A percentile compares a stretch with the other conserved stretches of the same genome.
These are phyloP conservation scores for Kryptopterus vitreolus DNA, from an alignment of 2,797 vertebrate species.

Conservation along the genomic window DNA sequence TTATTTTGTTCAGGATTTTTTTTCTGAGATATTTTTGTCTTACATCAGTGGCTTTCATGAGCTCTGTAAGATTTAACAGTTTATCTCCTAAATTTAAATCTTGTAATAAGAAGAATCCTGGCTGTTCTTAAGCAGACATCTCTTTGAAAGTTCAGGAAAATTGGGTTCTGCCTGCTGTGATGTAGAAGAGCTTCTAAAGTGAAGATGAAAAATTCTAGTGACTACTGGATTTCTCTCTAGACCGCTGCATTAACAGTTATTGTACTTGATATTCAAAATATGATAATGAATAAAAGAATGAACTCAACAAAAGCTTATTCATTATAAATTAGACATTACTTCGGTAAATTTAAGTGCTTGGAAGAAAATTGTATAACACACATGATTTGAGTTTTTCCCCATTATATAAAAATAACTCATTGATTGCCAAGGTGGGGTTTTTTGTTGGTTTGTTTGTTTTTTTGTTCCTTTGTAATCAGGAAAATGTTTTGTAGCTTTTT, in stretches of 20 bases:
- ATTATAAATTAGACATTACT: constrained; percentile 85
- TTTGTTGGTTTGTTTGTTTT: too few species aligned
- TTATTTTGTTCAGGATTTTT: constrained; percentile 73
- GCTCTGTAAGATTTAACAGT: constrained; percentile 51
- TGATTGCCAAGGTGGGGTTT: constrained; percentile 67
- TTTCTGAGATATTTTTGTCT: constrained; percentile 36
- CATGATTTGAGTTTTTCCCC: constrained; percentile 68
- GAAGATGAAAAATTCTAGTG: constrained; percentile 84
- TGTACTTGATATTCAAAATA: constrained; percentile 92
- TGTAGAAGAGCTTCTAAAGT: constrained; percentile 89
- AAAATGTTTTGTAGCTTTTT: constrained; percentile 59
- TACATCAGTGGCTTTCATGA: constrained; percentile 43
- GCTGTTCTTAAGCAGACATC: constrained; percentile 73
- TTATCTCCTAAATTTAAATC: constrained; percentile 70
- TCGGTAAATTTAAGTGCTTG: constrained; percentile 87
- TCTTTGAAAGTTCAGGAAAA: constrained; percentile 77
- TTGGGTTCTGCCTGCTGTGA: constrained; percentile 93
- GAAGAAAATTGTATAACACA: constrained; percentile 85
- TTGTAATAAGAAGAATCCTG: constrained; percentile 71
- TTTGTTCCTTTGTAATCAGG: constrained; percentile 53
- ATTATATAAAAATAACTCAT: constrained; percentile 70
- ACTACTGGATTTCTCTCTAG: constrained; percentile 93
- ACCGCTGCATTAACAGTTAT: constrained; percentile 92
- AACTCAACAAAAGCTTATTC: constrained; percentile 77
- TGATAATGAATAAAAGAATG: constrained; percentile 70